phyloP scores from a whole-genome alignment of 2,797 vertebrate genomes.

The Schizothorax lantsangensis region DNA sequence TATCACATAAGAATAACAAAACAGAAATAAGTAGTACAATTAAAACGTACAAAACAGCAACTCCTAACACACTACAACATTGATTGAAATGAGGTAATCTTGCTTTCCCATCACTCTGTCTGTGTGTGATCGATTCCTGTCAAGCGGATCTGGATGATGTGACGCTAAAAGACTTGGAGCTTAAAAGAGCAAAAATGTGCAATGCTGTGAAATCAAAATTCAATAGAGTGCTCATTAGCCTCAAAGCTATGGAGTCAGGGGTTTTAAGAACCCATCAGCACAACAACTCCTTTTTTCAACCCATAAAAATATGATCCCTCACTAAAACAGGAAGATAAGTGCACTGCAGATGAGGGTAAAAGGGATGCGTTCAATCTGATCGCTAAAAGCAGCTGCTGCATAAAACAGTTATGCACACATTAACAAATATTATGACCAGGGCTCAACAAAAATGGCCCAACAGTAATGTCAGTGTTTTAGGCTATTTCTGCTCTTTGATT shows the following conservation, averaged over 20 bases:
- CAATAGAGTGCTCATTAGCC: conserved; percentile 69
- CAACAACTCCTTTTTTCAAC: conserved; percentile 36
- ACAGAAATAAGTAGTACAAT: neutral
- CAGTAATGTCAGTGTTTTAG: neutral
- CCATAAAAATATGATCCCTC: conserved; percentile 67
- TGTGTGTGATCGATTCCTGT: conserved; percentile 63
- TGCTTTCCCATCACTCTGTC: conserved; percentile 53
- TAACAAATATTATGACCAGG: neutral
- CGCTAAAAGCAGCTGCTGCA: conserved; percentile 20
- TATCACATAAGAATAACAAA: neutral
- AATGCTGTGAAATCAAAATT: conserved; percentile 71
- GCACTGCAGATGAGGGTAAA: conserved; percentile 19
- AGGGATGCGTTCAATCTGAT: conserved; percentile 15
- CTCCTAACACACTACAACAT: neutral
- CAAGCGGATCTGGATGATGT: conserved; percentile 48
- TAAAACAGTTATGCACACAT: neutral
- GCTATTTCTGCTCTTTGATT: neutral
- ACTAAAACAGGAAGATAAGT: conserved; percentile 49
- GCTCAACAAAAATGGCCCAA: neutral
- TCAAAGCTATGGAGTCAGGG: conserved; percentile 69
- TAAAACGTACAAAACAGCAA: neutral
- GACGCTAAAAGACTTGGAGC: conserved; percentile 64
- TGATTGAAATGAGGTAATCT: conserved; percentile 47
- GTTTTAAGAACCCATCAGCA: conserved; percentile 64
- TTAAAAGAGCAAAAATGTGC: conserved; percentile 74